Conservation (phyloP, 2,797 vertebrate genomes). For the Malacoctenus gilli region DNA sequence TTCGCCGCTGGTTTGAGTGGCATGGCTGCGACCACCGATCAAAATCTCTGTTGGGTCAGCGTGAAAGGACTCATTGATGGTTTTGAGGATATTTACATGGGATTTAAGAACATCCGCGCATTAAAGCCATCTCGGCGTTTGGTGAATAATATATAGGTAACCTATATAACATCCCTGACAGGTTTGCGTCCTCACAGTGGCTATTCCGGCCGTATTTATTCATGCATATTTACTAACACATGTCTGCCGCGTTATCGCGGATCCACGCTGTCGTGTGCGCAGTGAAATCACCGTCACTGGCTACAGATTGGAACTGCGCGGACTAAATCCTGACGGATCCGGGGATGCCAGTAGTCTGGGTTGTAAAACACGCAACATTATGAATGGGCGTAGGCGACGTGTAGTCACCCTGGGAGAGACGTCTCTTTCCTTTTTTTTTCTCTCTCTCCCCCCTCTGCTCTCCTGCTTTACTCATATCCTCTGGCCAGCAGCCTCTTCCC, state of each 20-base stretch:
- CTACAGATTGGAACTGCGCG: conserved; percentile 36
- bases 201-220: conserved; percentile 7
- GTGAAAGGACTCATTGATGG: conserved; percentile 36
- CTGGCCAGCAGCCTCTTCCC: conserved; percentile 29
- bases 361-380: conserved; percentile 61
- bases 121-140: too few relatives aligned
- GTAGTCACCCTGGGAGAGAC: conserved; percentile 33
- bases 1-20: conserved; percentile 52
- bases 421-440: conserved; percentile 19
- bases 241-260: conserved; percentile 38
- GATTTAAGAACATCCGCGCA: conserved; percentile 19
- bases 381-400: conserved; percentile 76
- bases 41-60: conserved; percentile 36
- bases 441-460: conserved; percentile 17
- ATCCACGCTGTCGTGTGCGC: conserved; percentile 56
- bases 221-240: conserved; percentile 39
- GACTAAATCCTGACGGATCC: conserved; percentile 53
- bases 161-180: neutral
- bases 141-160: neutral
- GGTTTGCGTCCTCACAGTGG: neutral
- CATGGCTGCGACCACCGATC: conserved; percentile 38
- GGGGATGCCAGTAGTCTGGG: conserved; percentile 42
- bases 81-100: conserved; percentile 29
- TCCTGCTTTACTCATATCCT: conserved; percentile 22
- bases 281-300: conserved; percentile 53